phyloP scores from a whole-genome alignment of 2,113 vertebrate species.

The Salvator merianae region DNA sequence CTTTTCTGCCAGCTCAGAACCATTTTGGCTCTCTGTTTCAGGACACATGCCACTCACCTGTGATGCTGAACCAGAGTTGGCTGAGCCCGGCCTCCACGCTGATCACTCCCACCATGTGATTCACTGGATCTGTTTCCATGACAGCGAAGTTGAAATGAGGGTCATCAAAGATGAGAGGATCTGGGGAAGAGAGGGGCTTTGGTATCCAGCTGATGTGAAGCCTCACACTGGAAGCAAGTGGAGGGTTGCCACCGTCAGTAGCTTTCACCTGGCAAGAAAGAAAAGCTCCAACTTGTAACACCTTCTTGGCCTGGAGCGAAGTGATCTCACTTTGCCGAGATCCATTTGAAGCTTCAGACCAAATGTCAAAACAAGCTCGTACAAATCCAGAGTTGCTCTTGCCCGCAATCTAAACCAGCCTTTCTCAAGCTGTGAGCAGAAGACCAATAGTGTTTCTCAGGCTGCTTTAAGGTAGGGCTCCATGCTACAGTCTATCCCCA shows the following conservation, averaged over 20 bases:
- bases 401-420: background rate
- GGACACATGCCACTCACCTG: constrained; percentile 77
- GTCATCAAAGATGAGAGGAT: constrained; percentile 86
- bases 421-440: too few species aligned
- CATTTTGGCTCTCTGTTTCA: background rate
- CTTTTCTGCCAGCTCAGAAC: background rate
- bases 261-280: constrained; percentile 83
- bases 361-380: background rate
- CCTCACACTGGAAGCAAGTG: constrained; percentile 81
- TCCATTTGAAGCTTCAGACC: constrained; percentile 1
- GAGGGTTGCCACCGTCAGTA: constrained; percentile 83
- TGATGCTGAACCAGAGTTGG: constrained; percentile 88
- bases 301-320: background rate
- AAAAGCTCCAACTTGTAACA: background rate
- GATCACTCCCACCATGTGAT: constrained; percentile 95
- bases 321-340: too few species aligned
- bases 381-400: background rate
- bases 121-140: constrained; percentile 93
- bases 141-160: constrained; percentile 87
- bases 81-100: constrained; percentile 82
- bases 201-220: constrained; percentile 91
- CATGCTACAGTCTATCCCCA: too few species aligned
- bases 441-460: too few species aligned
- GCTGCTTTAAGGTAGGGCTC: too few species aligned
- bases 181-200: constrained; percentile 72